Percentiles rank a stretch among this genome's conserved stretches.
phyloP scores from a whole-genome alignment of 2,797 vertebrate species.

The Sebastes steindachneri region DNA sequence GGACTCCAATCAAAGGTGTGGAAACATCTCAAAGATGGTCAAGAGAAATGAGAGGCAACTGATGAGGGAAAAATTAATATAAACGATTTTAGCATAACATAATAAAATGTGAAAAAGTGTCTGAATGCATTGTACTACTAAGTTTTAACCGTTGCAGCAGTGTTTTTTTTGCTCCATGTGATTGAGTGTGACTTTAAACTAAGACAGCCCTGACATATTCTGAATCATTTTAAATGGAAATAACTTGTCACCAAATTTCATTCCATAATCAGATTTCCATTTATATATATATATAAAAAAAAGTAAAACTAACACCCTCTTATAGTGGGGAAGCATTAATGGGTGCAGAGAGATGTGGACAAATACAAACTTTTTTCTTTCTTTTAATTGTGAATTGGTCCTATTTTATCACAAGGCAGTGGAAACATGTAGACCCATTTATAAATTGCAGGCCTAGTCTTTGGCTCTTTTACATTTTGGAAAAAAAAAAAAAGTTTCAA shows the following conservation, averaged over 20 bases:
- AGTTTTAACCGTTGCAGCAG: not conserved
- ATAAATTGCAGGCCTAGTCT: conserved; percentile 49
- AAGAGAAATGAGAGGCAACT: not conserved
- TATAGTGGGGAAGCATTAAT: not conserved
- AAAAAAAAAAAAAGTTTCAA: conserved; percentile 12
- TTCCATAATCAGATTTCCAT: not conserved
- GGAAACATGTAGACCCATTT: conserved; percentile 43
- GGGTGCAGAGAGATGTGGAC: not conserved
- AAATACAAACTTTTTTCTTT: not conserved
- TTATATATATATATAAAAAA: not conserved
- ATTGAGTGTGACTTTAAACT: not conserved
- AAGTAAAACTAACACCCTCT: not conserved
- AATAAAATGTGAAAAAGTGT: not conserved
- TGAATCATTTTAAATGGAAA: not conserved
- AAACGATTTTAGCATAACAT: not conserved
- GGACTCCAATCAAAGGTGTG: not conserved
- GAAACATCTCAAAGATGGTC: not conserved
- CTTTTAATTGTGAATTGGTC: conserved; percentile 53
- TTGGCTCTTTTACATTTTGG: conserved; percentile 60
- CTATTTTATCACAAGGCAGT: conserved; percentile 70
- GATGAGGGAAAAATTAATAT: not conserved
- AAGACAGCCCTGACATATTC: not conserved
- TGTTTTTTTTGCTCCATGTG: not conserved
- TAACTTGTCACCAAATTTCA: not conserved
- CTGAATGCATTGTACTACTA: not conserved